Base-by-base conservation (phyloP, 2,113 vertebrate genomes). In the Rhynchomys soricoides region DNA sequence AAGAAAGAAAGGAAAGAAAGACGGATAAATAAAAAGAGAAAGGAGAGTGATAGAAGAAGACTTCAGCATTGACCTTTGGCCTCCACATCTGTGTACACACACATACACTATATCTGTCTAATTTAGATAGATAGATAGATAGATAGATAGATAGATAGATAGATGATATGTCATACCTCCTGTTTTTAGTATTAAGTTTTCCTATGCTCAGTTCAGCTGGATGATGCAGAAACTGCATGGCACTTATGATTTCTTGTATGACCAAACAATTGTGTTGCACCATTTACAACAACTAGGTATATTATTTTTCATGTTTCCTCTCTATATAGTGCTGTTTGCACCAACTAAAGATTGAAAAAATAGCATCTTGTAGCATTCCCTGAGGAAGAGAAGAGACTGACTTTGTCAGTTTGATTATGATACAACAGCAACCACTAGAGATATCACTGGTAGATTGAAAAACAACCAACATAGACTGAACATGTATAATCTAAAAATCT, bases 261-360 rank as follows among this genome's bases (percentile, higher is more conserved):
- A 40, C 12, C 37, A 1, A 59, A 55, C 86, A 71, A 73, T 7
- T 55, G 74, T 59, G 22, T 70, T 94, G 57, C 48, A 75, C 86
- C 12, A 17, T 73, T 78, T 74, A 83, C 21, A 95, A 88, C 45
- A 96, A 89, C 43, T 1, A 11, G 93, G 62, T 86, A 10, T 85
- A 94, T 96, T 96, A 31, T 40, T 43, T 86, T 78, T 78, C 70
- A 79, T 34, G 3, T 92, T 91, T 75, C 5, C 55, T 79, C 31
- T 48, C 8, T 9, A 2, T 8, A 85, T 3, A 68, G 40, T 79
- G 21, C 21, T 68, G 0, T 81, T 62, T 48, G 31, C 22, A 68
- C 37, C 57, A 68, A 34, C 48, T 37, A 48, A 3, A 52, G 1
- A 66, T 43, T 93, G 43, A 92, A 57, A 9, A 31, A 10, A 26